Conservation (phyloP, 1,140 invertebrate species). For the Anadara kagoshimensis region DNA sequence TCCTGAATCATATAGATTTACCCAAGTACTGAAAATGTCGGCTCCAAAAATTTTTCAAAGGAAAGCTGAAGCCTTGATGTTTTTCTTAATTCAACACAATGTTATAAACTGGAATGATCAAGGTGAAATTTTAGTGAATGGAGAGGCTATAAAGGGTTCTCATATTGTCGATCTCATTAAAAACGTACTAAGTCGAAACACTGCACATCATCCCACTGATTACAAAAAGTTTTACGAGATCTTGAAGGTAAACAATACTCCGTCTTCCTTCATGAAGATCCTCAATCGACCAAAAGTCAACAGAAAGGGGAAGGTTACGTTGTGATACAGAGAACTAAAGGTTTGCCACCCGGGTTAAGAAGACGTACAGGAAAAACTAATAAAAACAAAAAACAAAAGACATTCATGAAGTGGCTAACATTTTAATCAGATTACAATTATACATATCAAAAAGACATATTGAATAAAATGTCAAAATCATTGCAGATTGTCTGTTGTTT, state of each 20-base stretch:
- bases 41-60: too few relatives aligned
- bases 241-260: constrained; percentile 5
- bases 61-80: too few relatives aligned
- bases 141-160: constrained; percentile 5
- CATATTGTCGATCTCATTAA: constrained; percentile 28
- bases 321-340: not conserved
- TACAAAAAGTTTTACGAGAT: not conserved
- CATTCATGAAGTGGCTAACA: not conserved
- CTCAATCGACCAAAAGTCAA: too few relatives aligned
- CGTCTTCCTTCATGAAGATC: constrained; percentile 7
- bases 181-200: constrained; percentile 1
- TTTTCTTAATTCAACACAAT: too few relatives aligned
- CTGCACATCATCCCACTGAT: not conserved
- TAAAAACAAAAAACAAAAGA: not conserved
- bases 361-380: not conserved
- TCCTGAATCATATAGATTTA: too few relatives aligned
- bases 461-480: not conserved
- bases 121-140: constrained; percentile 9
- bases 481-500: not conserved
- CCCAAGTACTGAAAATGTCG: too few relatives aligned
- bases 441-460: not conserved
- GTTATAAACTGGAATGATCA: constrained; percentile 7
- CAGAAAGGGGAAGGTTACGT: too few relatives aligned
- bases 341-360: not conserved
- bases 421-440: not conserved